Evolutionary conservation across 2,888 invertebrate genomes (phyloP), one percentile per base, ranked within the genome.

Genomic region (Macroteleia sp.): DNA sequence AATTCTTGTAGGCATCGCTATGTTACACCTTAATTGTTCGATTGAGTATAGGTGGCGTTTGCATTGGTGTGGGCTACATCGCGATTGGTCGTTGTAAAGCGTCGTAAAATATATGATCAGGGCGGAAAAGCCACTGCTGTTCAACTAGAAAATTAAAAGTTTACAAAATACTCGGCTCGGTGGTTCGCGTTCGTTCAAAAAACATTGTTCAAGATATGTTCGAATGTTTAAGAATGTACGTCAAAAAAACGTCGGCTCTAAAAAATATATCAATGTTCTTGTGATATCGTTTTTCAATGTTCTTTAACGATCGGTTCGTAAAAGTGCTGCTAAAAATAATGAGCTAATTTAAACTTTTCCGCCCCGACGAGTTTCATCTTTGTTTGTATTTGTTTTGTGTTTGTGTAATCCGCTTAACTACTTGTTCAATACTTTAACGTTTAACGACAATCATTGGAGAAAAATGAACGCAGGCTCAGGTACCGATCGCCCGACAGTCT

Each of bases 51-150:
- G 46, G 20, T 76, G 62, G 59, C 57, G 44, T 54, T 61, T 41
- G 16, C 39, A 19, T 59, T 41, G 59, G 39, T 39, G 59, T 59
- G 8, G n/a, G 59, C 36, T 61, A 67, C 61, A 52, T 77, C 36
- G 61, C 69, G 36, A 69, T 46, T 59, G 34, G 48, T 77, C 77
- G 71, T 77, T 77, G 77, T 77, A 77, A 71, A 77, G 42, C 46
- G 61, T 71, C 59, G 54, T 77, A 77, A 77, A 77, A 77, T 77
- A 77, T 77, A 77, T 77, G 41, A 20, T 76, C 62, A 69, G 25
- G 64, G 39, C 28, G 57, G 57, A 70, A 70, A 54, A 67, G 57
- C 16, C 30, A 6, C 20, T 17, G n/a, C 19, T 57, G 28, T 46
- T 17, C 8, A 19, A 32, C 12, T 3, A 14, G 8, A 5, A 61